Base-by-base conservation (phyloP, 2,797 vertebrate genomes). In the Corythornis leucogaster region DNA sequence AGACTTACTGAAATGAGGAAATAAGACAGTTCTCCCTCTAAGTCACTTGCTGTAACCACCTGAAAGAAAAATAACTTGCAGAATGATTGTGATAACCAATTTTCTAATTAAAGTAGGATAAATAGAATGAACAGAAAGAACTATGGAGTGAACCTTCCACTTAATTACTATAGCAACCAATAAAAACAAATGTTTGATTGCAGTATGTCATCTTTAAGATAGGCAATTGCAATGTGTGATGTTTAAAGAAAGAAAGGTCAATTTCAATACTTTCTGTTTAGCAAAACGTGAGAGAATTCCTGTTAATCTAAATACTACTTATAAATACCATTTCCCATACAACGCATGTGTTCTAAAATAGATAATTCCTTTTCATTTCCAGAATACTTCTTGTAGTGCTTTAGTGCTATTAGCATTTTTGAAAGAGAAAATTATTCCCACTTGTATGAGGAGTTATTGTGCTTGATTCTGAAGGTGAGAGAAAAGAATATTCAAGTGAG, bases 161-260 rank as follows among this genome's bases (percentile, higher is more conserved):
- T 82, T 94, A 55, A 79, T 85, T 95, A 83, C 80, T 59, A 46
- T 79, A 64, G 48, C 48, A 89, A 81, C 66, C 19, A 64, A 35
- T 55, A 40, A 77, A 95, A 94, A 61, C 19, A 76, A 68, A 31
- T 38, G 11, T 58, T 80, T 77, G 30, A 57, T 19, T 80, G 25
- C 18, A 35, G 6, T 30, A 31, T 70, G 28, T 68, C 30, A 22
- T 66, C 42, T 90, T 88, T 1, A 5, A 77, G 50, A 53, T 22
- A 64, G 25, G 38, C 21, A 67, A 33, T 55, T 61, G 43, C 30
- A 89, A 31, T 10, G 79, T 15, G 3, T 46, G 42, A 38, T 38
- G 4, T 68, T 90, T 87, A 83, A 74, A 28, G 33, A 83, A 74
- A 28, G 33, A 63, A 66, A 82, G 16, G 24, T 92, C 40, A 63